These are phyloP conservation scores for Nomada ruficornis DNA, from an alignment of 2,888 invertebrate species.

Conservation along the genomic window DNA sequence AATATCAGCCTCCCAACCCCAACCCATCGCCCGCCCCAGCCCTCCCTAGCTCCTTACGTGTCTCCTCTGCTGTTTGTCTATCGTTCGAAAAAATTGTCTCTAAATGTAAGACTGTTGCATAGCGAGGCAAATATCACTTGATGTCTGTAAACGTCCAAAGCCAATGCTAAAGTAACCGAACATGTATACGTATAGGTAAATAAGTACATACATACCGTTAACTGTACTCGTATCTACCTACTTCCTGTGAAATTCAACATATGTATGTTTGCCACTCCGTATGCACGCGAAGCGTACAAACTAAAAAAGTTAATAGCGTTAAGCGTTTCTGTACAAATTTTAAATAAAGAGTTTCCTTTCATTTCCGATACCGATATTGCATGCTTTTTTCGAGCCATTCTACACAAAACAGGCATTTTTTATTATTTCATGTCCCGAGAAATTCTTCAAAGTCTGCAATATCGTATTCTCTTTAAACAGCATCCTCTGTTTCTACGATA, in stretches of 20 bases:
- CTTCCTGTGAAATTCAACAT: conserved; percentile 35
- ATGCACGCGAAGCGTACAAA: not conserved
- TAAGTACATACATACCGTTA: conserved; percentile 22
- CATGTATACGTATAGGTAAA: not conserved
- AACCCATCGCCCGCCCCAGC: not conserved
- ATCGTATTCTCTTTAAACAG: not conserved
- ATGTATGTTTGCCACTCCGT: conserved; percentile 42
- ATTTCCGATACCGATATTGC: not conserved
- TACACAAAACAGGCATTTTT: not conserved
- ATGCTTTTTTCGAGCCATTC: not conserved
- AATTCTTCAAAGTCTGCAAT: not conserved
- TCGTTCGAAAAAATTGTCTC: not conserved
- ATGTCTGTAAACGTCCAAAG: not conserved
- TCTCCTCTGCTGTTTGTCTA: not conserved
- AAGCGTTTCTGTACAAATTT: not conserved
- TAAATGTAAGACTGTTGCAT: not conserved
- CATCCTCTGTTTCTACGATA: not conserved
- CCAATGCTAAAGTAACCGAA: conserved; percentile 25
- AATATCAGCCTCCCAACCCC: too few relatives aligned
- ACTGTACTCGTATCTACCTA: not conserved
- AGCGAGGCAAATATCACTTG: not conserved
- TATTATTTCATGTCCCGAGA: not conserved
- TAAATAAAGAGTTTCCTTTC: not conserved
- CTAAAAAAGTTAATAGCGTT: not conserved
- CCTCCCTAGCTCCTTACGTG: too few relatives aligned